Base-by-base conservation (phyloP, 64 coral and sea anemone species). In the Actinia tenebrosa region DNA sequence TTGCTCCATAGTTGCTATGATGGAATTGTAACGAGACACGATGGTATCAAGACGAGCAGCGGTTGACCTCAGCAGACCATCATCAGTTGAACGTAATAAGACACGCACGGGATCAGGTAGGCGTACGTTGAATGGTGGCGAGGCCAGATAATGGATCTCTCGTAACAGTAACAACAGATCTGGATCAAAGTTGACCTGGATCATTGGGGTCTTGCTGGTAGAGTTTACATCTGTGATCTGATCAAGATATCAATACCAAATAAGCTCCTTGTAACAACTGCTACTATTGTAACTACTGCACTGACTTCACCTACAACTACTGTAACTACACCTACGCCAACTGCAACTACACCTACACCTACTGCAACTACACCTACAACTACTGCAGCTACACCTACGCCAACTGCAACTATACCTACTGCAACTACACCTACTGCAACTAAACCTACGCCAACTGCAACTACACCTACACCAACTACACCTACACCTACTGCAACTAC, bases 121-220 rank as follows among this genome's bases (percentile, higher is more conserved):
- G n/a, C 89, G 93, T 11, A 95, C 88, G 37, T 69, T 62, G 64
- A 99, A 99, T 42, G 97, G 97, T 42, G 91, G 90, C 3, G 90
- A 90, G 18, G 93, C 97, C 45, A 99, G 86, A 44, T 95, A 99
- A 86, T 92, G 91, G 11, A 99, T 92, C 64, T 99, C 97, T 45
- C 93, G 88, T 22, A 99, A 45, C 45, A 98, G 92, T 45, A 92
- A 53, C 64, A 98, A 64, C 56, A 98, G 80, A 4, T 95, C 88
- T 26, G 93, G 88, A 42, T 98, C 96, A 86, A 98, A 98, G 64
- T 98, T 98, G 5, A 98, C 96, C 18, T 95, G 90, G 52, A 98
- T 43, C 2, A 92, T 72, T 78, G 90, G 71, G 54, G 56, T 83
- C 14, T 55, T 83, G 46, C 45, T 80, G 42, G 87, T 88, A 66